phyloP scores from a whole-genome alignment of 2,888 invertebrate species.

The Aphodius granarius region DNA sequence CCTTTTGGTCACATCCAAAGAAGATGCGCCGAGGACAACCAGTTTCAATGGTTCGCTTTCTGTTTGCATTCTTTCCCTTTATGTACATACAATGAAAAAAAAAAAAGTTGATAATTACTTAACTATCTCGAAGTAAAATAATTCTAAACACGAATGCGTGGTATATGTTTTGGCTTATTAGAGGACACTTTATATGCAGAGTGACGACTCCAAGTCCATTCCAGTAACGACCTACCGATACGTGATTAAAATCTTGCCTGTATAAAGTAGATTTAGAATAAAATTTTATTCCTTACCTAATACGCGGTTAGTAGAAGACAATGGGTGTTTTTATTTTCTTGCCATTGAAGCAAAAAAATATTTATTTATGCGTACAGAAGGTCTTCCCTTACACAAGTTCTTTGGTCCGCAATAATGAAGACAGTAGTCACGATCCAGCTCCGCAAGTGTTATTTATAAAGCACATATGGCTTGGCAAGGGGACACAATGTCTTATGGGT shows the following conservation, averaged over 20 bases:
- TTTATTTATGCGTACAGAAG: not conserved
- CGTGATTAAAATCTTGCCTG: not conserved
- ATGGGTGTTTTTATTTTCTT: not conserved
- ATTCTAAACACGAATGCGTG: not conserved
- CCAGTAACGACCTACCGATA: not conserved
- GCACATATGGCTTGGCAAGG: slow-evolving; percentile 36
- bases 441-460: slow-evolving; percentile 40
- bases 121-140: not conserved
- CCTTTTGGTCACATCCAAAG: not conserved
- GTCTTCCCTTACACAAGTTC: not conserved
- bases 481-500: slow-evolving; percentile 38
- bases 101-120: not conserved
- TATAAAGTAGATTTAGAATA: no score
- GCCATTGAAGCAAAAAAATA: not conserved
- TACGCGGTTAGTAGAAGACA: not conserved
- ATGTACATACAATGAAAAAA: no score
- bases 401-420: slow-evolving; percentile 34
- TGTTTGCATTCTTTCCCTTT: not conserved
- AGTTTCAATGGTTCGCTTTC: no score
- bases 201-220: not conserved
- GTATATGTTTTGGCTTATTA: not conserved
- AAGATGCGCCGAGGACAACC: not conserved
- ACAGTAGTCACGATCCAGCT: slow-evolving; percentile 38
- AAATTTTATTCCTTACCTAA: not conserved
- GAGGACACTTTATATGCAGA: not conserved